These are phyloP conservation scores for Scelioninae gen. 2 DNA, from an alignment of 2,888 invertebrate genomes.

Conservation along the genomic window DNA sequence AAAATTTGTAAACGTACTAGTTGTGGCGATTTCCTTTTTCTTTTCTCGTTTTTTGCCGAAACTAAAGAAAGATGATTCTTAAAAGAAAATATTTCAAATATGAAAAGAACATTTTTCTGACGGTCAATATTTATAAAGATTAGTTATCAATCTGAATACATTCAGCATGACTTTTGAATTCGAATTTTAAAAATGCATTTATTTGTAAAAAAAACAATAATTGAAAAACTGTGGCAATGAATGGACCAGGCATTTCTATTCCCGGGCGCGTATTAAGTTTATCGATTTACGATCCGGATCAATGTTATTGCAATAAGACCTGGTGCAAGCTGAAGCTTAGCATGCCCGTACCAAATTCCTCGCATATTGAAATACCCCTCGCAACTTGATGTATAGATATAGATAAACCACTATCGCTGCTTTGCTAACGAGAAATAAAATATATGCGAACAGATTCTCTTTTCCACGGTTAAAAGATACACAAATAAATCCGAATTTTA, in stretches of 20 bases:
- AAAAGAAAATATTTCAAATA: too few species aligned
- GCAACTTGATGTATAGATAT: slow-evolving; percentile 46
- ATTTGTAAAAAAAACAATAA: not conserved
- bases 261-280: slow-evolving; percentile 31
- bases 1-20: too few species aligned
- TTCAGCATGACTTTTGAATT: too few species aligned
- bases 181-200: too few species aligned
- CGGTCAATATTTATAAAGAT: too few species aligned
- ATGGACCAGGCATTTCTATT: slow-evolving; percentile 23
- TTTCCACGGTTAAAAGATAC: slow-evolving; percentile 20
- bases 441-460: slow-evolving; percentile 26
- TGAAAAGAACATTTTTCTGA: too few species aligned
- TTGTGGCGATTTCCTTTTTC: too few species aligned
- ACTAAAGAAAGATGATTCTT: too few species aligned
- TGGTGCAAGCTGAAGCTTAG: slow-evolving; percentile 50
- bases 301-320: slow-evolving; percentile 53
- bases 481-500: slow-evolving; percentile 37
- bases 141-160: too few species aligned
- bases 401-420: slow-evolving; percentile 36
- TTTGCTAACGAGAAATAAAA: slow-evolving; percentile 47
- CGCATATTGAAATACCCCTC: slow-evolving; percentile 51
- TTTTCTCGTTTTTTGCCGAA: too few species aligned
- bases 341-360: slow-evolving; percentile 50
- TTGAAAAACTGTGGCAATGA: not conserved
- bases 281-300: slow-evolving; percentile 55